A percentile compares a stretch with the other conserved stretches of the same genome.
These are phyloP conservation scores for Stichodactyla mertensii DNA, from an alignment of 64 coral and sea anemone genomes.

Conservation along the genomic window DNA sequence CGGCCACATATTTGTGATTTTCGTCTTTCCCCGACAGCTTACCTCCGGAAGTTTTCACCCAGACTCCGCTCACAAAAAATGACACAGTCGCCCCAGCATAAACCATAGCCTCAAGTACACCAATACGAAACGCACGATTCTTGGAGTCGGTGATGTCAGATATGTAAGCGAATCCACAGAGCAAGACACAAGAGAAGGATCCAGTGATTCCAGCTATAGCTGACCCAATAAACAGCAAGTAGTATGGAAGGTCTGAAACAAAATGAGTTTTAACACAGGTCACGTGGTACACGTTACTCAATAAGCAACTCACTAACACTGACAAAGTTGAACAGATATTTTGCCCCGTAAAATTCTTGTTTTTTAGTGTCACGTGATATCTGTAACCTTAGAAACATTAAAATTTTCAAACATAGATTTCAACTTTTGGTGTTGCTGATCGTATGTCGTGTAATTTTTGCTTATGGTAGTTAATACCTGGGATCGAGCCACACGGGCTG, in stretches of 20 bases:
- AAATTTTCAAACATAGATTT: too few relatives aligned
- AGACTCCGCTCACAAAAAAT: constrained; percentile 48
- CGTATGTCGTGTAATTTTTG: too few relatives aligned
- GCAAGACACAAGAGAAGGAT: constrained; percentile 27
- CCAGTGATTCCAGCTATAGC: constrained; percentile 39
- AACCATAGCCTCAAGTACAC: constrained; percentile 48
- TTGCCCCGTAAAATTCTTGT: too few relatives aligned
- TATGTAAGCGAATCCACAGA: constrained; percentile 28
- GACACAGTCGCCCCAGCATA: constrained; percentile 36
- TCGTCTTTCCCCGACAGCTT: too few relatives aligned
- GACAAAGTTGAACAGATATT: too few relatives aligned
- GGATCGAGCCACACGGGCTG: too few relatives aligned
- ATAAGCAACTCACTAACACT: too few relatives aligned
- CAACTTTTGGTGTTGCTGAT: too few relatives aligned
- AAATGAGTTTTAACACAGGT: not conserved
- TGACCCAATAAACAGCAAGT: constrained; percentile 53
- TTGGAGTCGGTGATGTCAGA: constrained; percentile 39
- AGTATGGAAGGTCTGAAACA: constrained; percentile 34
- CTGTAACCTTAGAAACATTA: not conserved
- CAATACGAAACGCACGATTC: constrained; percentile 49
- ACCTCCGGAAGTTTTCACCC: constrained; percentile 48
- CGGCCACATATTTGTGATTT: not conserved
- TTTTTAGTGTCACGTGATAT: not conserved
- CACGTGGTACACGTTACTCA: too few relatives aligned
- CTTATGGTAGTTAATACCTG: too few relatives aligned